phyloP scores from a whole-genome alignment of 2,113 vertebrate species.

The Holacanthus passer region DNA sequence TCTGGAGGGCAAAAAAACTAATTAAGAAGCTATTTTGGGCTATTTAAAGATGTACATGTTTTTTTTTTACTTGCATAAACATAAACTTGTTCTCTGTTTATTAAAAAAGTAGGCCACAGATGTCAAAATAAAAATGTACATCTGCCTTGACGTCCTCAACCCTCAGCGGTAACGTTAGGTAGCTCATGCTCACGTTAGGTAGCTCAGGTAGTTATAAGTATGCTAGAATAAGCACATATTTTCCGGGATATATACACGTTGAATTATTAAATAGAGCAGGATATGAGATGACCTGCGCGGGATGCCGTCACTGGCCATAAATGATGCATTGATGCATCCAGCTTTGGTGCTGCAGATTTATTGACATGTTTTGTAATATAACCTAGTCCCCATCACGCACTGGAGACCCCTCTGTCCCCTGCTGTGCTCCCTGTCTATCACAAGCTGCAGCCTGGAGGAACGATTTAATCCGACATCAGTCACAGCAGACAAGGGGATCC shows the following conservation, averaged over 20 bases:
- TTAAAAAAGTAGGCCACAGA: too few species aligned
- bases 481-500: slow-evolving; percentile 38
- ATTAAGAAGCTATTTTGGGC: slow-evolving; percentile 25
- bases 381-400: slow-evolving; percentile 48
- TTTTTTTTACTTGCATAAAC: background rate
- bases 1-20: background rate
- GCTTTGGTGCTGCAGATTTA: slow-evolving; percentile 65
- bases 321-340: slow-evolving; percentile 71
- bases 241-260: slow-evolving; percentile 67
- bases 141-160: background rate
- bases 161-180: background rate
- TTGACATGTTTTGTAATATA: slow-evolving; percentile 72
- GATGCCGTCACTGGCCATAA: slow-evolving; percentile 65
- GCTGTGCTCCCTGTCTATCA: slow-evolving; percentile 62
- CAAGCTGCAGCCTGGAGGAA: slow-evolving; percentile 55
- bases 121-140: background rate
- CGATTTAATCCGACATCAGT: slow-evolving; percentile 75
- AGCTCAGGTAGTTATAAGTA: too few species aligned
- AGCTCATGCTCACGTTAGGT: slow-evolving; percentile 15
- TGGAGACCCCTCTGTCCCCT: slow-evolving; percentile 55
- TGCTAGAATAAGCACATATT: slow-evolving; percentile 55
- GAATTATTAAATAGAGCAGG: slow-evolving; percentile 75
- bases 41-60: background rate
- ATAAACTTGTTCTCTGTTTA: background rate
- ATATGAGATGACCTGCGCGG: slow-evolving; percentile 68